These are phyloP conservation scores for Julus scanicus DNA, from an alignment of 2,888 invertebrate genomes.

Conservation along the genomic window DNA sequence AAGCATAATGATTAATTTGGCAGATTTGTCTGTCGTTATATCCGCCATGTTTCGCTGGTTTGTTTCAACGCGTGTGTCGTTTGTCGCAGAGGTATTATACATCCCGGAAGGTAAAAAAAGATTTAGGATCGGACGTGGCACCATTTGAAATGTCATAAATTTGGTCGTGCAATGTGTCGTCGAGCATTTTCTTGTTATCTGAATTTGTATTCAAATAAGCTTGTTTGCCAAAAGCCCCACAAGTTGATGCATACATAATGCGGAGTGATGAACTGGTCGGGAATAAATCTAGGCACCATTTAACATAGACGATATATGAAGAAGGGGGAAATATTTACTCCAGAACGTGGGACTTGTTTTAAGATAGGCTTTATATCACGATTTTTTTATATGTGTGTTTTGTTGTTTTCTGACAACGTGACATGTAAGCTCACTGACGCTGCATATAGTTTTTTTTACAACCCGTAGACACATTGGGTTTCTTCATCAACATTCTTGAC, in stretches of 20 bases:
- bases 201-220: constrained; percentile 14
- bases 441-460: background rate
- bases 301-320: constrained; percentile 7
- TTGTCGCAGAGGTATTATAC: background rate
- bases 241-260: background rate
- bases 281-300: background rate
- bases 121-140: constrained; percentile 31
- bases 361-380: background rate
- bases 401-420: background rate
- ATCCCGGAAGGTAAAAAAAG: constrained; percentile 18
- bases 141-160: constrained; percentile 32
- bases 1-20: too few relatives aligned
- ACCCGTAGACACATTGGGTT: background rate
- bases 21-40: too few relatives aligned
- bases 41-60: background rate
- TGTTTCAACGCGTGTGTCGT: background rate
- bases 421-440: background rate
- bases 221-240: background rate
- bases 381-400: background rate
- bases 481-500: constrained; percentile 7
- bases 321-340: background rate
- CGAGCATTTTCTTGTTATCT: constrained; percentile 18
- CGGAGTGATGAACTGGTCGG: background rate
- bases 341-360: constrained; percentile 13
- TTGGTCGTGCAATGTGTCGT: constrained; percentile 1